Evolutionary conservation across 2,888 invertebrate genomes (phyloP).

Genomic region (Polietes domitor): DNA sequence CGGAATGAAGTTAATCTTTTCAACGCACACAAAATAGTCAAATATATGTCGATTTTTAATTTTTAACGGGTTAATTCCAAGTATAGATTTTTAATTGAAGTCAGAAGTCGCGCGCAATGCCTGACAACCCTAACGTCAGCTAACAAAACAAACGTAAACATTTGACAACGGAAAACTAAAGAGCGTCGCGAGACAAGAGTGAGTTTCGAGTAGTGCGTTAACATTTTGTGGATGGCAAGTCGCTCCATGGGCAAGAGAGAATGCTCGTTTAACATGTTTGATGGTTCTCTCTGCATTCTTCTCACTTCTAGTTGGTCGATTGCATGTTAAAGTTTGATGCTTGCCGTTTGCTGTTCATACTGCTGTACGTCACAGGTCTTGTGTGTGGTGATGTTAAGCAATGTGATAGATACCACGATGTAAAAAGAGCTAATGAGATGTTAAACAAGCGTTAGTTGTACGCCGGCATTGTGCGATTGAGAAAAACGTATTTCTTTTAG

Average conservation of each 20-base stretch:
- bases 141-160: neutral
- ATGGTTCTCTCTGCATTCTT: too few species aligned
- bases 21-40: too few species aligned
- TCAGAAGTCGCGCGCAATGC: neutral
- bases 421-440: slow-evolving; percentile 61
- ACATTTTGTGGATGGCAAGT: neutral
- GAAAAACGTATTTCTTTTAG: too few species aligned
- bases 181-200: too few species aligned
- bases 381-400: slow-evolving; percentile 37
- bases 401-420: slow-evolving; percentile 56
- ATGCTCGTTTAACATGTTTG: too few species aligned
- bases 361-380: neutral
- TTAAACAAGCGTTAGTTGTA: slow-evolving; percentile 62
- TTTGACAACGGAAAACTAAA: too few species aligned
- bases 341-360: neutral
- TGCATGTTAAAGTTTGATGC: neutral
- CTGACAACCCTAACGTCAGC: neutral
- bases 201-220: neutral
- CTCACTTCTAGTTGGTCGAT: too few species aligned
- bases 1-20: too few species aligned
- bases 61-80: too few species aligned
- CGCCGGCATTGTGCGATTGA: slow-evolving; percentile 62
- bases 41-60: too few species aligned
- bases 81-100: too few species aligned
- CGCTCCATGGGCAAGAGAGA: too few species aligned